These are phyloP conservation scores for Hydractinia echinata DNA, from an alignment of 30 jellyfish, hydroid and myxozoan genomes.

Conservation along the genomic window DNA sequence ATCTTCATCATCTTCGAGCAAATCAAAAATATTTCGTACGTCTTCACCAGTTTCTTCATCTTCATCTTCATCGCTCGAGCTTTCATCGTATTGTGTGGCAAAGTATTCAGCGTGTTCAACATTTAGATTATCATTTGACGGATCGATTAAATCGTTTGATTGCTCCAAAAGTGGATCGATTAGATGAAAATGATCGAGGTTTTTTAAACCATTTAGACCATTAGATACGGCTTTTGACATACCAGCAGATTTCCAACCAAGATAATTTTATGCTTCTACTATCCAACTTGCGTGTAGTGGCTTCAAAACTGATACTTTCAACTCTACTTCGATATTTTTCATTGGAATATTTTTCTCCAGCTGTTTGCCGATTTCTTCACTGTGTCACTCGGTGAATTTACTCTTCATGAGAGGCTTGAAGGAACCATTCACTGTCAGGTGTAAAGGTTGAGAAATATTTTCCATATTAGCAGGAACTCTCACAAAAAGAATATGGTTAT, in stretches of 20 bases:
- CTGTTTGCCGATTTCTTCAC: constrained; percentile 9
- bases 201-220: not conserved
- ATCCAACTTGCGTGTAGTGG: constrained; percentile 22
- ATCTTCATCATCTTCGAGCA: constrained; percentile 5
- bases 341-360: not conserved
- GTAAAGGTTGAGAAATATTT: constrained; percentile 15
- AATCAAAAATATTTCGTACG: constrained; percentile 11
- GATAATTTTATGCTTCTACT: not conserved
- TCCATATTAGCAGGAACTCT: constrained; percentile 33
- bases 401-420: constrained; percentile 13
- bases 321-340: constrained; percentile 21
- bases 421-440: constrained; percentile 18
- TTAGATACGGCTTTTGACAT: not conserved
- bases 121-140: not conserved
- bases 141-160: constrained; percentile 1
- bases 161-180: constrained; percentile 26
- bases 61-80: not conserved
- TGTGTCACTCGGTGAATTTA: not conserved
- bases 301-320: constrained; percentile 13
- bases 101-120: not conserved
- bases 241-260: constrained; percentile 17
- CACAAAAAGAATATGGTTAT: not conserved
- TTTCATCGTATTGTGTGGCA: not conserved
- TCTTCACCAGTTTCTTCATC: constrained; percentile 11
- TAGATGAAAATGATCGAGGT: constrained; percentile 16